Evolutionary conservation across 1,140 invertebrate species (phyloP), one percentile per base, ranked within the genome.

Genomic region (Himalopsyche phryganea): DNA sequence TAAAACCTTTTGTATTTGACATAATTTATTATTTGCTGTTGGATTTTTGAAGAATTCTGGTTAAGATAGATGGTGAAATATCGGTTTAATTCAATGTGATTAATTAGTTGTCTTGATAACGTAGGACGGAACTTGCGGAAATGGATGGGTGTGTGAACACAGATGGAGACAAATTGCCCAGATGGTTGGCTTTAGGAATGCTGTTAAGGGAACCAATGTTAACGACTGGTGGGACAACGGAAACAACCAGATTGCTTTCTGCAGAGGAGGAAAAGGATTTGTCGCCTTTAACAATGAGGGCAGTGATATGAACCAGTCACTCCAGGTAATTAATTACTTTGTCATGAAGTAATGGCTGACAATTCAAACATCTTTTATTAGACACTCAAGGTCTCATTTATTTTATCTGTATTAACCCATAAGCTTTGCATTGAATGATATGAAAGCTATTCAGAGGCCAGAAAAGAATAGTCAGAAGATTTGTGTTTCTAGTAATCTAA

Each of bases 61-160:
- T n/a, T 28, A 28, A 28, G 3, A 28, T 9, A 28, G 23, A 28
- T 9, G 23, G 23, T 28, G 23, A 3, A 28, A 9, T 28, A 28
- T 5, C 9, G 23, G 15, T 40, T 40, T 35, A n/a, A 7, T 35
- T 35, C 33, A 35, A 40, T 4, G n/a, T 13, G 38, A 5, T 40
- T 40, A 40, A n/a, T 11, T 5, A 40, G 11, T 5, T 6, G 3
- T 13, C 15, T 40, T 40, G 38, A 5, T 40, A 40, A 40, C 23
- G 10, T 19, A 78, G 76, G 82, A 90, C 63, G 77, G 81, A 1
- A 79, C 75, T 1, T 95, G 92, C 65, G 81, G 78, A 0, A 85
- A 86, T 65, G 91, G 90, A 1, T 96, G 91, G 91, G 73, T 94
- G 0, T 96, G 93, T 68, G 92, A 96, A 72, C 92, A 96, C 71